Percentiles rank a stretch among this genome's conserved stretches.
These are phyloP conservation scores for Ardeotis arabs DNA, from an alignment of 2,113 vertebrate genomes.

Conservation along the genomic window DNA sequence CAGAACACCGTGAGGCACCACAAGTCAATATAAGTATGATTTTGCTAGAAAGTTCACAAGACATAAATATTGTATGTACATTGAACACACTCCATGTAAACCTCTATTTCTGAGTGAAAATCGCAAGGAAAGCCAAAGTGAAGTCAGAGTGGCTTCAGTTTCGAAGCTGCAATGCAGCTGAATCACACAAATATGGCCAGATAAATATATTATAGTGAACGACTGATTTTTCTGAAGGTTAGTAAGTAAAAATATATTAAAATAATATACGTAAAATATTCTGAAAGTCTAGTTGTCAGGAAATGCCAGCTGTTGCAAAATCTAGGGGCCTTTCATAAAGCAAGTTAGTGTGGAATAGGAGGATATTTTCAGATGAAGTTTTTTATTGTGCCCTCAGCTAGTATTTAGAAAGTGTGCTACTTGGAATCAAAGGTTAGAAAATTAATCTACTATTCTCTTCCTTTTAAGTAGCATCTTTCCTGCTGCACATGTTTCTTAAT, in stretches of 20 bases:
- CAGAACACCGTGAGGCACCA: slow-evolving; percentile 6
- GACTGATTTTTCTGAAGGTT: not conserved
- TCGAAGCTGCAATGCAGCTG: not conserved
- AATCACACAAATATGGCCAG: not conserved
- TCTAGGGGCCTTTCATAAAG: not conserved
- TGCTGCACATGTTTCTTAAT: not conserved
- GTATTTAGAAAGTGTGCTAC: not conserved
- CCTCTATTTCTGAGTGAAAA: not conserved
- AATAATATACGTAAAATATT: not conserved
- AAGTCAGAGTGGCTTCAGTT: not conserved
- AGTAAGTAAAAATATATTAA: not conserved
- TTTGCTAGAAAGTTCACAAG: slow-evolving; percentile 34
- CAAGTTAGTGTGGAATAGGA: not conserved
- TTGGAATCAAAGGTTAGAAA: not conserved
- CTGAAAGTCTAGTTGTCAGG: not conserved
- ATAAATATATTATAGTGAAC: not conserved
- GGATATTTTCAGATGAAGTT: not conserved
- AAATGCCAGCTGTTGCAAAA: not conserved
- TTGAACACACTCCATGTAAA: not conserved
- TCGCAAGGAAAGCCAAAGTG: not conserved
- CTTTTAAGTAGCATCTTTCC: not conserved
- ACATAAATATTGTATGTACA: not conserved
- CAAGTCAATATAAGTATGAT: slow-evolving; percentile 37
- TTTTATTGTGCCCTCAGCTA: not conserved
- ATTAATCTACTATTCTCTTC: not conserved